Conservation (phyloP, 1,140 invertebrate genomes). For the Camponotus pennsylvanicus region DNA sequence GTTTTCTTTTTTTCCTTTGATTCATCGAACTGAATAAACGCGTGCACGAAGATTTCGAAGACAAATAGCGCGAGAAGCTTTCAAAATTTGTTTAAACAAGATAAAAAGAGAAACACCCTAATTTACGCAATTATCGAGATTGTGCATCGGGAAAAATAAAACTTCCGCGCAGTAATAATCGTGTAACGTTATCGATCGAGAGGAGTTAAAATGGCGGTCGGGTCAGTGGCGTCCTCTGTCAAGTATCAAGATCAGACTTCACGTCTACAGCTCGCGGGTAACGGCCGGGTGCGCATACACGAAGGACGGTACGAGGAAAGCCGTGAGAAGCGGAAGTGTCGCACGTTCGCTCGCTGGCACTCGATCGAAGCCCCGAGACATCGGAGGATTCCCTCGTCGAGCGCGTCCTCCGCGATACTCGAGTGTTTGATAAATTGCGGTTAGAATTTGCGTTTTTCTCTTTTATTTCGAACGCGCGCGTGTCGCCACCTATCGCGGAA, state of each 20-base stretch:
- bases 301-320: background rate
- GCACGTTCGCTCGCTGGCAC: no score
- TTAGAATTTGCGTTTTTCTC: slow-evolving; percentile 76
- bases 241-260: slow-evolving; percentile 63
- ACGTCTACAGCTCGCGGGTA: slow-evolving; percentile 47
- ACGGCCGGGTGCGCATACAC: background rate
- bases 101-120: background rate
- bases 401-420: slow-evolving; percentile 29
- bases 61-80: background rate
- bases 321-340: background rate
- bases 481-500: slow-evolving; percentile 78
- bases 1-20: background rate
- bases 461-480: slow-evolving; percentile 48
- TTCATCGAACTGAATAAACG: background rate
- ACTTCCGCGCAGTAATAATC: background rate
- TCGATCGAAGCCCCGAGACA: background rate
- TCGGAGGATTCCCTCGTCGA: background rate
- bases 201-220: slow-evolving; percentile 29
- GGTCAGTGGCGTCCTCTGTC: slow-evolving; percentile 79
- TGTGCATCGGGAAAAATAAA: background rate
- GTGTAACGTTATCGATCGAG: slow-evolving; percentile 33
- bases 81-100: background rate
- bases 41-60: background rate
- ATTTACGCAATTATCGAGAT: background rate
- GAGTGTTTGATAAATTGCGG: slow-evolving; percentile 35